A percentile compares a stretch with the other conserved stretches of the same genome.
phyloP scores from a whole-genome alignment of 2,888 invertebrate species.

The Chorisops tibialis region DNA sequence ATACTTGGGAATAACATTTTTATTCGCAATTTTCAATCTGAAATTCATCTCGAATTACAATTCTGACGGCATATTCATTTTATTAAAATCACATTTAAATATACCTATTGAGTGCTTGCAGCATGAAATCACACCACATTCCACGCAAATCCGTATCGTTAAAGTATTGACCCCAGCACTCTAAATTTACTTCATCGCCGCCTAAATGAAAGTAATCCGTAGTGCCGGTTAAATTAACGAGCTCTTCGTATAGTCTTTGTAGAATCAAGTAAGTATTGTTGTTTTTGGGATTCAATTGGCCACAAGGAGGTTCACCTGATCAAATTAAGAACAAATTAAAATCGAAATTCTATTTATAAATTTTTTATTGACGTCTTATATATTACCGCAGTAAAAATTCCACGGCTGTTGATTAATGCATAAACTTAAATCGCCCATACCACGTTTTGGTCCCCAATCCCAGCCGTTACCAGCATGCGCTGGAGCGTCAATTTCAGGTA shows the following conservation, averaged over 20 bases:
- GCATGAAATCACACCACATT: conserved; percentile 75
- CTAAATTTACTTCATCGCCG: conserved; percentile 65
- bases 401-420: conserved; percentile 80
- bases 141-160: conserved; percentile 75
- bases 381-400: conserved; percentile 67
- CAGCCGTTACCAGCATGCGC: conserved; percentile 86
- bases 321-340: neutral
- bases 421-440: conserved; percentile 73
- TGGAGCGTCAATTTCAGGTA: conserved; percentile 88
- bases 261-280: conserved; percentile 71
- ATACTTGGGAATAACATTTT: conserved; percentile 45
- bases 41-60: neutral
- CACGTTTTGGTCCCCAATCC: conserved; percentile 75
- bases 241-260: conserved; percentile 70
- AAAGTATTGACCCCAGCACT: conserved; percentile 73
- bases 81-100: neutral
- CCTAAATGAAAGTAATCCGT: conserved; percentile 80
- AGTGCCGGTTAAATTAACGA: conserved; percentile 69
- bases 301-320: conserved; percentile 76
- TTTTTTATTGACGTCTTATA: neutral
- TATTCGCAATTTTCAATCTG: conserved; percentile 50
- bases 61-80: neutral
- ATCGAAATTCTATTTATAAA: too few relatives aligned
- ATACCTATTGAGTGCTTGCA: conserved; percentile 58
- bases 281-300: conserved; percentile 79